Conservation (phyloP, 2,113 vertebrate species). For the Paradisaea rubra region DNA sequence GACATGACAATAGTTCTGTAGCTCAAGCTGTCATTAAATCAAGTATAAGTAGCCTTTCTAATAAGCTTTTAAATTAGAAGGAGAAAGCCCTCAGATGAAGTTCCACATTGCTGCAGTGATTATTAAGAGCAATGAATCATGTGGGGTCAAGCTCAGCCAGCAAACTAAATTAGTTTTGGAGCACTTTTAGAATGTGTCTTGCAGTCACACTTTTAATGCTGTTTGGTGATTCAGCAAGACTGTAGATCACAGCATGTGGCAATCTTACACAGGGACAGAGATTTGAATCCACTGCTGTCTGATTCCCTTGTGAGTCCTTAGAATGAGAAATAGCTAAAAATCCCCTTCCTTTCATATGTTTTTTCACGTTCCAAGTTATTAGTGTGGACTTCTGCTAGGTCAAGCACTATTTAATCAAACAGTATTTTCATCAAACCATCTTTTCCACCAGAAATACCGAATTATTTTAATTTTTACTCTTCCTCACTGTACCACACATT, state of each 20-base stretch:
- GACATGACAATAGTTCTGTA: conserved; percentile 14
- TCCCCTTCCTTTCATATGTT: background rate
- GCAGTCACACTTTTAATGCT: background rate
- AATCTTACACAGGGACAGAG: background rate
- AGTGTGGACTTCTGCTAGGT: background rate
- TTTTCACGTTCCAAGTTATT: background rate
- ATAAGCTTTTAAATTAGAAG: conserved; percentile 62
- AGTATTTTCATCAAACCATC: background rate
- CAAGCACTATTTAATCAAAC: background rate
- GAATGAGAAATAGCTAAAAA: background rate
- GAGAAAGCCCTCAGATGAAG: conserved; percentile 29
- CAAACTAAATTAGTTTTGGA: background rate
- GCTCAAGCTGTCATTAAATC: conserved; percentile 38
- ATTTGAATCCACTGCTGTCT: background rate
- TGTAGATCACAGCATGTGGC: background rate
- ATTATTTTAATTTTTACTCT: background rate
- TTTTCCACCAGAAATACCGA: background rate
- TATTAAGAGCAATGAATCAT: conserved; percentile 35
- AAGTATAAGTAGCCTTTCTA: conserved; percentile 54
- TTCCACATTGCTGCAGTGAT: conserved; percentile 43
- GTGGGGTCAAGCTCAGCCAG: background rate
- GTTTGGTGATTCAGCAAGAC: background rate
- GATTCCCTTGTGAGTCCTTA: background rate
- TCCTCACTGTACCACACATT: background rate
- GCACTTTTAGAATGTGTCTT: background rate